Percentiles rank a stretch among this genome's conserved stretches.
Evolutionary conservation across 2,797 vertebrate genomes (phyloP).

Genomic region (Phalloptychus januarius): DNA sequence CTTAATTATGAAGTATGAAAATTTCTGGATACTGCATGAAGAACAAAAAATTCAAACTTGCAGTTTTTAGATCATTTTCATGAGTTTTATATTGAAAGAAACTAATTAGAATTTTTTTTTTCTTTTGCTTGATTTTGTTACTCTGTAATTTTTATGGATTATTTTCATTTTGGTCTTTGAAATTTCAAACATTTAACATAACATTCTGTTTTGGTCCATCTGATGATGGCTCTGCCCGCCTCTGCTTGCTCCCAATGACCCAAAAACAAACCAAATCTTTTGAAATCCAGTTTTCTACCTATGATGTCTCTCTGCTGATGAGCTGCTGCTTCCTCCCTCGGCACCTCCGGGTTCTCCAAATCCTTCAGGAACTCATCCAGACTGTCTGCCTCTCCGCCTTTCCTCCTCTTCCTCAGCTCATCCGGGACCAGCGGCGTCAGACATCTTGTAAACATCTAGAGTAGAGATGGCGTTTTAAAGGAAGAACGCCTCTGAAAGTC

Average conservation of each 20-base stretch:
- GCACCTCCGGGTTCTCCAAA: slow-evolving; percentile 97
- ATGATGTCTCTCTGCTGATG: slow-evolving; percentile 91
- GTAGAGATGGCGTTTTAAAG: slow-evolving; percentile 5
- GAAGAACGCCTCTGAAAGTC: not conserved
- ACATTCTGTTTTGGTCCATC: too few relatives aligned
- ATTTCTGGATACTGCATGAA: too few relatives aligned
- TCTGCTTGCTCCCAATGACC: not conserved
- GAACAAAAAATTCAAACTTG: too few relatives aligned
- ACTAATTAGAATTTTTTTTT: too few relatives aligned
- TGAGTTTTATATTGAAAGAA: too few relatives aligned
- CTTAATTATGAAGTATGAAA: too few relatives aligned
- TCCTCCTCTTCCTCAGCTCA: slow-evolving; percentile 94
- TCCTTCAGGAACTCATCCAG: slow-evolving; percentile 98
- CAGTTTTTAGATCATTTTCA: too few relatives aligned
- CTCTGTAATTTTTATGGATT: too few relatives aligned
- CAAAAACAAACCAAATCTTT: not conserved
- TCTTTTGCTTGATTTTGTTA: too few relatives aligned
- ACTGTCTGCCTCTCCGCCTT: slow-evolving; percentile 97
- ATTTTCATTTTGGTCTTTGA: too few relatives aligned
- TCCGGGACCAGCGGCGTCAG: slow-evolving; percentile 97
- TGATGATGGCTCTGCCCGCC: too few relatives aligned
- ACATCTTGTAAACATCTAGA: slow-evolving; percentile 97
- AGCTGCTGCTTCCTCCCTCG: slow-evolving; percentile 85
- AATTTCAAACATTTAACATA: too few relatives aligned
- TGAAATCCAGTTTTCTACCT: slow-evolving; percentile 72